Evolutionary conservation across 2,888 invertebrate genomes (phyloP), one percentile per base, ranked within the genome.

Genomic region (Mythimna albipuncta): DNA sequence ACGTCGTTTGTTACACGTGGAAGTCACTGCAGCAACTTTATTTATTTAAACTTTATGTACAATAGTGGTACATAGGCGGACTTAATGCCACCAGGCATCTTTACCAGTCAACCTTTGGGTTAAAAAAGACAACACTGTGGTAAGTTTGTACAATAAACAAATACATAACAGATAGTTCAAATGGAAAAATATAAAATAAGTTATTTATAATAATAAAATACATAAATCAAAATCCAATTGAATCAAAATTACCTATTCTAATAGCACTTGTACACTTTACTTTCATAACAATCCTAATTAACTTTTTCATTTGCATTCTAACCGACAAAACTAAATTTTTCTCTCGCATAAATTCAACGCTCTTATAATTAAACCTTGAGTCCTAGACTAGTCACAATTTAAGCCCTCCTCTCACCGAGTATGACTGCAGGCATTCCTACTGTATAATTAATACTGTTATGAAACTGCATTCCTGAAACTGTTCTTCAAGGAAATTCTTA

Each of bases 341-440:
- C 11, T 13, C 3, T 4, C 21, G 16, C 50, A n/a, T 54, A 58
- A 57, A 62, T 58, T 64, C 44, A 5, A 6, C 21, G 11, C n/a
- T 58, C 21, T 21, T 26, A 19, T 47, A 58, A 63, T 69, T 7
- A 77, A 76, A 57, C 10, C 21, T 26, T n/a, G n/a, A n/a, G n/a
- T n/a, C 26, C 26, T 35, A 41, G 21, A 47, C 58, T 63, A 77
- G 58, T 16, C 16, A 55, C 58, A 82, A 68, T 50, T 82, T 64
- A 69, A 77, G 35, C 54, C 47, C 16, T 32, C n/a, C 54, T 13
- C 26, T 68, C 47, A 47, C n/a, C 32, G 54, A 67, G 32, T 21
- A 44, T 35, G 19, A n/a, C 57, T 58, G 77, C 47, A 54, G 61
- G 44, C 50, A 58, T 81, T 63, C 32, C 78, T 55, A 55, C 26